Evolutionary conservation across 2,797 vertebrate species (phyloP).

Genomic region (Falco biarmicus): DNA sequence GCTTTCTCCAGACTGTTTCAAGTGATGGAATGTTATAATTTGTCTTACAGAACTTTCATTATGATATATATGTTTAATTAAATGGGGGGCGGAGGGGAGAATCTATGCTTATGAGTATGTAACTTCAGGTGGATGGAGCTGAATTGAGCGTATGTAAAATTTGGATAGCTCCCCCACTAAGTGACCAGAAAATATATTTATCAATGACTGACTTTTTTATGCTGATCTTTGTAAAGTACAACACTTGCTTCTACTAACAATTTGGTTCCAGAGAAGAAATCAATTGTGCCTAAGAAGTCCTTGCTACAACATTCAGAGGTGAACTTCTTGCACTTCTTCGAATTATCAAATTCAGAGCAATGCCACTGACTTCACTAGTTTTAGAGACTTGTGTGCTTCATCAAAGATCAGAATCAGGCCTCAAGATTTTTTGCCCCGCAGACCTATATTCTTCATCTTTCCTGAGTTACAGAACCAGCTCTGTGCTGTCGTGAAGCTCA

Average conservation of each 20-base stretch:
- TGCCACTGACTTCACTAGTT: not conserved
- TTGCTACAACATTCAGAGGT: not conserved
- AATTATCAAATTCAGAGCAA: not conserved
- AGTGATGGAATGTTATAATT: not conserved
- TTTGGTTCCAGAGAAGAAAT: not conserved
- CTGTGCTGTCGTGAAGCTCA: not conserved
- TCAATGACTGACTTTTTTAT: not conserved
- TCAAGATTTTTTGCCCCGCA: not conserved
- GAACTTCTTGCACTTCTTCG: not conserved
- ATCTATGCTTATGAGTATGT: not conserved
- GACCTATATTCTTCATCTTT: conserved; percentile 11
- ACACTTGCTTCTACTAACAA: not conserved
- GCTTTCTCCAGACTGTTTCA: not conserved
- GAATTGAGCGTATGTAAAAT: not conserved
- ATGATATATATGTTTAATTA: not conserved
- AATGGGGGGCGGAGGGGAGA: not conserved
- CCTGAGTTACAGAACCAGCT: conserved; percentile 15
- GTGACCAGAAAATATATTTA: not conserved
- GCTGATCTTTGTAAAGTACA: conserved; percentile 23
- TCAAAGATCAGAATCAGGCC: conserved; percentile 17
- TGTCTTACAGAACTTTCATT: not conserved
- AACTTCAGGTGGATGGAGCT: not conserved
- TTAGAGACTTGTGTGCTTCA: conserved; percentile 26
- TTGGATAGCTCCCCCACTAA: not conserved
- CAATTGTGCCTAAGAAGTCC: not conserved